Evolutionary conservation across 1,140 invertebrate genomes (phyloP), one percentile per base, ranked within the genome.

Genomic region (Drosophila oshimai): DNA sequence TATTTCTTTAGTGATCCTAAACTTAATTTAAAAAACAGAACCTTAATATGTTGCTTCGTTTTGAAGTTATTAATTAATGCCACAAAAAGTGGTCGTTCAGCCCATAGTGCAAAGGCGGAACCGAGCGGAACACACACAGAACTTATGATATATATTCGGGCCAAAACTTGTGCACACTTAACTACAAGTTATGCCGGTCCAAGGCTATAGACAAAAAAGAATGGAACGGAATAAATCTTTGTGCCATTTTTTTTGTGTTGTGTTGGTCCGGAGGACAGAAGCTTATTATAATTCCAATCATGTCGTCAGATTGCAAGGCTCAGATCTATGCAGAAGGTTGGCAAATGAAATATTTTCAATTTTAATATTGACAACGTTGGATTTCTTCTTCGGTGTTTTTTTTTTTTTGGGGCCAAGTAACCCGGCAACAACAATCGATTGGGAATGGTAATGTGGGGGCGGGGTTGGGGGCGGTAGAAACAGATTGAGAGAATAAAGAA

Each of bases 271-370:
- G 22, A 33, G 44, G 37, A 44, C 54, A 50, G 54, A 41, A 61
- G 67, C 79, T 79, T 79, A 83, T 83, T 84, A 83, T 79, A 84
- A 84, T 84, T 84, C 74, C 74, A 78, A 67, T 74, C 74, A 74
- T 79, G 79, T 69, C 55, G 54, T 37, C 44, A 36, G 47, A 57
- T 57, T 57, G 64, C 72, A 64, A 31, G 46, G 41, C 58, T 46
- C 7, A 36, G 33, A 31, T 65, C 58, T 67, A 37, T 67, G 71
- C 45, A 65, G 29, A 47, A 26, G 31, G 45, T 29, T 64, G 42
- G 41, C 47, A 57, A 60, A 44, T 64, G 44, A 74, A 78, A 65
- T 86, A 73, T 83, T 83, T 83, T 74, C 74, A 79, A 84, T 83
- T 84, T 84, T 47, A 65, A 84, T 79, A 84, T 84, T 70, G 78